Conservation (phyloP, 1,140 invertebrate genomes). For the Drosophila ohnishii region DNA sequence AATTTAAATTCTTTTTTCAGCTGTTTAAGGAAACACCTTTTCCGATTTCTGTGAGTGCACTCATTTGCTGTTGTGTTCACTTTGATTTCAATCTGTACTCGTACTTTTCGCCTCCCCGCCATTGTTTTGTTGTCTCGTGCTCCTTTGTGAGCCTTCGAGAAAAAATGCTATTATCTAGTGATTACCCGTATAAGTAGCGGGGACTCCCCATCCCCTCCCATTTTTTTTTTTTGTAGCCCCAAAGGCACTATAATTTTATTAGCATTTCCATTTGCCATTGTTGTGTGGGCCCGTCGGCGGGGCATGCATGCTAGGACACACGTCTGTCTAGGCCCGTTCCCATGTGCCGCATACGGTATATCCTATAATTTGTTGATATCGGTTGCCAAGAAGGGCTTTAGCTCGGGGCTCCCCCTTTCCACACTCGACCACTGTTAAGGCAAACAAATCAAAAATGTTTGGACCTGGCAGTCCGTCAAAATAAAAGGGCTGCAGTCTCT, state of each 20-base stretch:
- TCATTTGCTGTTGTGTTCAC: conserved; percentile 39
- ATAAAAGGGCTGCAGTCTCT: conserved; percentile 1
- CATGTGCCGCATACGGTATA: conserved; percentile 30
- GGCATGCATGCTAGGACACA: conserved; percentile 6
- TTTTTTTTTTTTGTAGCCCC: conserved; percentile 10
- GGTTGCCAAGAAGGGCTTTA: conserved; percentile 32
- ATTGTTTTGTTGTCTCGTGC: conserved; percentile 29
- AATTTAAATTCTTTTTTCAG: not conserved
- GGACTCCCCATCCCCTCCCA: not conserved
- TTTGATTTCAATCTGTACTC: conserved; percentile 48
- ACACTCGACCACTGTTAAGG: conserved; percentile 14
- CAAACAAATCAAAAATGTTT: conserved; percentile 36
- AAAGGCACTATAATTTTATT: conserved; percentile 74
- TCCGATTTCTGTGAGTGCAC: conserved; percentile 6
- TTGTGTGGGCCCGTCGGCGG: not conserved
- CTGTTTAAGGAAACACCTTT: not conserved
- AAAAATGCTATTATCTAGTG: conserved; percentile 54
- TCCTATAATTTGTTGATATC: conserved; percentile 59
- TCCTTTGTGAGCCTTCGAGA: conserved; percentile 10
- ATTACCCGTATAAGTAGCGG: conserved; percentile 43
- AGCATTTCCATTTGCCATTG: conserved; percentile 55
- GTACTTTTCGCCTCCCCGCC: too few relatives aligned
- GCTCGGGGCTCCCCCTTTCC: not conserved
- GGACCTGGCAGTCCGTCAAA: conserved; percentile 39
- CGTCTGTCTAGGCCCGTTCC: conserved; percentile 20